phyloP scores from a whole-genome alignment of 1,140 invertebrate genomes.

The Anastrepha ludens region DNA sequence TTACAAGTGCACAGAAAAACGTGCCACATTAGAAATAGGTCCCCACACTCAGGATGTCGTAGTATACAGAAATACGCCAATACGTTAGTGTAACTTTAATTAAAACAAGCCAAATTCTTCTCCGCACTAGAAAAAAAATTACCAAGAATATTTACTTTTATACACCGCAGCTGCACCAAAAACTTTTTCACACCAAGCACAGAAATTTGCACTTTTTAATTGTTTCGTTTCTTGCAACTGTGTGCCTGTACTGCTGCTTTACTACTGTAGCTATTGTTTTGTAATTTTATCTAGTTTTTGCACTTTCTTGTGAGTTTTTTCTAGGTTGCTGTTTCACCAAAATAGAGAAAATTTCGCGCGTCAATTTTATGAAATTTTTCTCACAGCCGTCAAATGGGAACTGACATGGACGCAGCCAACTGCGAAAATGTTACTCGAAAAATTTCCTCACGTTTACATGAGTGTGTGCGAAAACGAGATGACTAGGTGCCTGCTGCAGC shows the following conservation, averaged over 20 bases:
- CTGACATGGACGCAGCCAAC: constrained; percentile 2
- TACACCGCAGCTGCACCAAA: constrained; percentile 23
- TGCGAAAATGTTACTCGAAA: constrained; percentile 30
- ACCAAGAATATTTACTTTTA: constrained; percentile 31
- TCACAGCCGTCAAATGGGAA: constrained; percentile 20
- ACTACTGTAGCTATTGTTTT: background rate
- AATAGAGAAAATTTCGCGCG: constrained; percentile 52
- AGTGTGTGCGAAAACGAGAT: background rate
- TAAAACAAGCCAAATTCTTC: background rate
- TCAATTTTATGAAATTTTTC: constrained; percentile 31
- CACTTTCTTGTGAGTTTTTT: background rate
- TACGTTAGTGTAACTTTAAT: background rate
- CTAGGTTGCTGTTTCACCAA: constrained; percentile 39
- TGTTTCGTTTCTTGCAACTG: background rate
- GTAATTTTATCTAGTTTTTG: background rate
- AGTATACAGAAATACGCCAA: background rate
- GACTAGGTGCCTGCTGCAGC: background rate
- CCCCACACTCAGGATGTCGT: background rate
- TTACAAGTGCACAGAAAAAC: background rate
- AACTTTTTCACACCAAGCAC: background rate
- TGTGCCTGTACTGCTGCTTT: background rate
- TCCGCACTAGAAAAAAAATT: background rate
- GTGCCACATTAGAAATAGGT: background rate
- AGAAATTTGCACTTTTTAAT: background rate
- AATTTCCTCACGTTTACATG: background rate